Percentiles rank a stretch among this genome's conserved stretches.
These are phyloP conservation scores for Polyploca ridens DNA, from an alignment of 2,888 invertebrate genomes.

Conservation along the genomic window DNA sequence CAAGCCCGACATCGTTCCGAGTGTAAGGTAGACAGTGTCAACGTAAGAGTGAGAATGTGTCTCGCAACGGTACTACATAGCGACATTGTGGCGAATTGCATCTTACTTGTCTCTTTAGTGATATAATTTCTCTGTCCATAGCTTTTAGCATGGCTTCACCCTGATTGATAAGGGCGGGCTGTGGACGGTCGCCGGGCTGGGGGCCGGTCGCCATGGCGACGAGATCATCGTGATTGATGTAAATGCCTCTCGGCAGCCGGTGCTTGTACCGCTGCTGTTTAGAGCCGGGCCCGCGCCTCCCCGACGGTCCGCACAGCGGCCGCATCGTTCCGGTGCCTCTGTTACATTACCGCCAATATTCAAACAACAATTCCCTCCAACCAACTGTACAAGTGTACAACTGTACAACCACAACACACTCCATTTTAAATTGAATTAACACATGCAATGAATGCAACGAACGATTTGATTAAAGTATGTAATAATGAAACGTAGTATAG, in stretches of 20 bases:
- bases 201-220: slow-evolving; percentile 94
- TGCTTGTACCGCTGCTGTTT: slow-evolving; percentile 87
- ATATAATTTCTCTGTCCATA: slow-evolving; percentile 97
- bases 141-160: slow-evolving; percentile 94
- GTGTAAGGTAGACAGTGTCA: slow-evolving; percentile 33
- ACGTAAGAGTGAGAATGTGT: slow-evolving; percentile 74
- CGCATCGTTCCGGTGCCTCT: slow-evolving; percentile 93
- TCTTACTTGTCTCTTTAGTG: slow-evolving; percentile 98
- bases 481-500: slow-evolving; percentile 12
- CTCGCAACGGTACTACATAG: slow-evolving; percentile 63
- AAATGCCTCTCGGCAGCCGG: slow-evolving; percentile 98
- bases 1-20: slow-evolving; percentile 28
- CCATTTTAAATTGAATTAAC: slow-evolving; percentile 38
- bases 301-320: slow-evolving; percentile 90
- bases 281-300: slow-evolving; percentile 82
- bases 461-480: slow-evolving; percentile 28
- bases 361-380: slow-evolving; percentile 54
- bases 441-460: slow-evolving; percentile 36
- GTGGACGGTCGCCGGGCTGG: slow-evolving; percentile 81
- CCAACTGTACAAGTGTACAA: slow-evolving; percentile 30
- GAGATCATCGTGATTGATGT: slow-evolving; percentile 98
- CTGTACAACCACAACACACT: slow-evolving; percentile 45
- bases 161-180: slow-evolving; percentile 84
- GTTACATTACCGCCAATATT: slow-evolving; percentile 75
- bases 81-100: slow-evolving; percentile 61